A percentile compares a stretch with the other conserved stretches of the same genome.
These are phyloP conservation scores for Sinonovacula constricta DNA, from an alignment of 1,140 invertebrate genomes.

Conservation along the genomic window DNA sequence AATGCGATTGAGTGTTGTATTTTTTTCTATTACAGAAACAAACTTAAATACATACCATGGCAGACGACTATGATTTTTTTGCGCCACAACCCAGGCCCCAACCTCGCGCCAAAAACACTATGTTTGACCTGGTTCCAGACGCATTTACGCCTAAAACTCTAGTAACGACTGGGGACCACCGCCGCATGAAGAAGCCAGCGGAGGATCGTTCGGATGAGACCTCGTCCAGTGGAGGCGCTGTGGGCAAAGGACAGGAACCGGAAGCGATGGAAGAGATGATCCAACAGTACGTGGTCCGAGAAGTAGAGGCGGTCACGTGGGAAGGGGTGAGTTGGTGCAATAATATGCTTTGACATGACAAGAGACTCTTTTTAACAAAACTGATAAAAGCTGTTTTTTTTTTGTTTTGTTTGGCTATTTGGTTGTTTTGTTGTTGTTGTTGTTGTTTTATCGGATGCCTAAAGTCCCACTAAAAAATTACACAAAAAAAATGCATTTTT, in stretches of 20 bases:
- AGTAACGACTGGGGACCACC: constrained; percentile 60
- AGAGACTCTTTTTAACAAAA: too few species aligned
- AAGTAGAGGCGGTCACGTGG: constrained; percentile 46
- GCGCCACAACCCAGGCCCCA: constrained; percentile 63
- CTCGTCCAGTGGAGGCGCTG: background rate
- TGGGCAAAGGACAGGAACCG: constrained; percentile 17
- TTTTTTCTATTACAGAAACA: too few species aligned
- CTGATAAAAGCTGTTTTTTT: too few species aligned
- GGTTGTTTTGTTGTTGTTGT: too few species aligned
- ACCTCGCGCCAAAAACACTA: constrained; percentile 61
- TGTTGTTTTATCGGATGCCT: too few species aligned
- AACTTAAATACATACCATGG: constrained; percentile 40
- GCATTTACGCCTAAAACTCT: constrained; percentile 63
- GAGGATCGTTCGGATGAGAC: constrained; percentile 1
- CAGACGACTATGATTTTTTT: constrained; percentile 64
- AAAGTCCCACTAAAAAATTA: too few species aligned
- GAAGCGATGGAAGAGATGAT: constrained; percentile 36
- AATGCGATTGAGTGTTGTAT: too few species aligned
- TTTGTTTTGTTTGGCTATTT: too few species aligned
- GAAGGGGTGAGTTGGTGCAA: constrained; percentile 47
- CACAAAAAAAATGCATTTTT: too few species aligned
- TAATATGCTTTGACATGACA: too few species aligned
- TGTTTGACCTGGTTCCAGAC: constrained; percentile 67
- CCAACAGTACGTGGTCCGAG: constrained; percentile 32
- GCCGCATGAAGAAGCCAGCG: constrained; percentile 53